A percentile compares a stretch with the other conserved stretches of the same genome.
Conservation (phyloP, 1,140 invertebrate species). For the Drosophila punjabiensis region DNA sequence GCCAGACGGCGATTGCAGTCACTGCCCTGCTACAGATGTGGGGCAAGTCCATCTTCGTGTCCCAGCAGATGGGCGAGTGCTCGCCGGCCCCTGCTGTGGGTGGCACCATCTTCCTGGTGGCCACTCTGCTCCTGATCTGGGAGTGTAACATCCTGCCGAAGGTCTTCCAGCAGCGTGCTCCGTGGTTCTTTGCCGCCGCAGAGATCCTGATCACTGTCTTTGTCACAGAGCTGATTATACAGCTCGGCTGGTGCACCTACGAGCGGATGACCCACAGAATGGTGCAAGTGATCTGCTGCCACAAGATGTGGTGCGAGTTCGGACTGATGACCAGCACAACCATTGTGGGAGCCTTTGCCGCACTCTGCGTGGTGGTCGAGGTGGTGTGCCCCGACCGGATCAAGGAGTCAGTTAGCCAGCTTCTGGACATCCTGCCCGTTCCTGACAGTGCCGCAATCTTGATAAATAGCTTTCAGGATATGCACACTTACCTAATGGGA, state of each 20-base stretch:
- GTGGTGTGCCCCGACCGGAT: conserved; percentile 22
- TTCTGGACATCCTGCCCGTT: conserved; percentile 34
- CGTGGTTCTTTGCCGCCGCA: conserved; percentile 9
- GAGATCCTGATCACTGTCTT: conserved; percentile 50
- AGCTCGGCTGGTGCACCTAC: conserved; percentile 36
- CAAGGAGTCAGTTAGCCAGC: conserved; percentile 23
- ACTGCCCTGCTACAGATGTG: conserved; percentile 34
- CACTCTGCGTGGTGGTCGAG: conserved; percentile 22
- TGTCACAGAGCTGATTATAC: conserved; percentile 33
- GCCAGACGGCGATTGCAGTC: conserved; percentile 31
- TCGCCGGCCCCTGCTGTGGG: conserved; percentile 15
- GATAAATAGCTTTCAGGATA: conserved; percentile 26
- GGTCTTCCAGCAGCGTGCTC: conserved; percentile 3
- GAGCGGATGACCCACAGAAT: conserved; percentile 23
- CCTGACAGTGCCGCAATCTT: conserved; percentile 21
- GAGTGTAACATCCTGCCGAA: conserved; percentile 40
- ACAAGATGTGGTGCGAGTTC: conserved; percentile 40
- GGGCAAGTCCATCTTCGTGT: conserved; percentile 42
- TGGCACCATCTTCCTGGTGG: conserved; percentile 29
- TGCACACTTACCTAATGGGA: conserved; percentile 27
- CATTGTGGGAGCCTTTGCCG: conserved; percentile 4
- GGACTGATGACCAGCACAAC: neutral
- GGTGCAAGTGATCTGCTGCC: conserved; percentile 17
- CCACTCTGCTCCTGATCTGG: conserved; percentile 36
- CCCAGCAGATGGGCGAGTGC: conserved; percentile 19